Conservation (phyloP, 1,140 invertebrate genomes). For the Lucilia sericata region DNA sequence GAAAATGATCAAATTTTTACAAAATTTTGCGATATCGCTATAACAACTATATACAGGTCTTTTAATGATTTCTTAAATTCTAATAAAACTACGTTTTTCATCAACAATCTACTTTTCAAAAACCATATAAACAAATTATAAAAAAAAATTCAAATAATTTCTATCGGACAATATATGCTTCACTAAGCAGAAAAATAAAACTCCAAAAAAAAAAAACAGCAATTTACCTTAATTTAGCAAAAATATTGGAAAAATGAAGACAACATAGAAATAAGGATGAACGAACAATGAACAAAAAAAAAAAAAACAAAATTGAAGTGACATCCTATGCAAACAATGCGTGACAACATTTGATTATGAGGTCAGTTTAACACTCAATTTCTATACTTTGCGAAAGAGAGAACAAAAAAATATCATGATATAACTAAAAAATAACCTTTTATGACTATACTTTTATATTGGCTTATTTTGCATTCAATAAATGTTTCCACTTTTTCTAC, state of each 20-base stretch:
- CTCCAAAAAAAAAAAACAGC: neutral
- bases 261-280: neutral
- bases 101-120: no score
- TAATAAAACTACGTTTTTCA: no score
- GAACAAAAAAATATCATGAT: neutral
- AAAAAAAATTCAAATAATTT: neutral
- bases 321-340: slow-evolving; percentile 26
- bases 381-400: no score
- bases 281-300: no score
- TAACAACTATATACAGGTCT: no score
- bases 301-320: neutral
- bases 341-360: slow-evolving; percentile 20
- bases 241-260: neutral
- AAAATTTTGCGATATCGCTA: no score
- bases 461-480: slow-evolving; percentile 16
- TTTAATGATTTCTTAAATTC: no score
- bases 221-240: slow-evolving; percentile 12
- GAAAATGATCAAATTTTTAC: no score
- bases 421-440: neutral
- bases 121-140: neutral
- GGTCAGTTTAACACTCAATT: slow-evolving; percentile 26
- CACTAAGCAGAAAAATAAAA: slow-evolving; percentile 8
- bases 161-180: neutral
- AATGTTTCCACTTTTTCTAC: neutral
- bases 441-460: neutral